Percentiles rank a stretch among this genome's conserved stretches.
Conservation (phyloP, 2,797 vertebrate species). For the Danio albolineatus region DNA sequence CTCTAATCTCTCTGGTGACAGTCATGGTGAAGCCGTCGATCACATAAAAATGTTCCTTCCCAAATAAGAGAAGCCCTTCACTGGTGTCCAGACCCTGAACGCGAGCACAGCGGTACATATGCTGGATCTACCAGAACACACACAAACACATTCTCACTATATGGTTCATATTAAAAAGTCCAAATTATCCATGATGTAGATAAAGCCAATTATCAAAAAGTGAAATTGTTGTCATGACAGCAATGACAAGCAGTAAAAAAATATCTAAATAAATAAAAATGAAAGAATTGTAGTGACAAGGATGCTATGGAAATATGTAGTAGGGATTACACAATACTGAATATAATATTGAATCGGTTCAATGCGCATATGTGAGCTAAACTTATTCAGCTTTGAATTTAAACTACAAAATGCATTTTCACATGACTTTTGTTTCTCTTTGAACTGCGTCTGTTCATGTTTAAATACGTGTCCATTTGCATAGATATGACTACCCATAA, state of each 20-base stretch:
- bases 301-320: background rate
- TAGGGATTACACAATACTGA: too few species aligned
- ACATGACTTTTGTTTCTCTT: too few species aligned
- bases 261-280: too few species aligned
- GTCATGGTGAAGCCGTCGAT: slow-evolving; percentile 99
- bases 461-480: too few species aligned
- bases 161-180: background rate
- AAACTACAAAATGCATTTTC: too few species aligned
- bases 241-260: background rate
- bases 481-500: too few species aligned
- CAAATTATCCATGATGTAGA: background rate
- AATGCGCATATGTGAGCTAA: too few species aligned
- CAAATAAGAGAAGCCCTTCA: slow-evolving; percentile 96
- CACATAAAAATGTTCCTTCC: slow-evolving; percentile 98
- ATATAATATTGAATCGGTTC: too few species aligned
- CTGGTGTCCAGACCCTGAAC: slow-evolving; percentile 98
- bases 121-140: slow-evolving; percentile 87
- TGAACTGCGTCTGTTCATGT: too few species aligned
- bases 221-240: background rate
- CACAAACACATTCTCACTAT: slow-evolving; percentile 4
- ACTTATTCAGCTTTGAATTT: too few species aligned
- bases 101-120: slow-evolving; percentile 97
- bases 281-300: background rate
- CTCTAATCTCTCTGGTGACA: slow-evolving; percentile 93
- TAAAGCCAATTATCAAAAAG: background rate